phyloP scores from a whole-genome alignment of 2,113 vertebrate genomes.

The Phrynosoma blainvillii region DNA sequence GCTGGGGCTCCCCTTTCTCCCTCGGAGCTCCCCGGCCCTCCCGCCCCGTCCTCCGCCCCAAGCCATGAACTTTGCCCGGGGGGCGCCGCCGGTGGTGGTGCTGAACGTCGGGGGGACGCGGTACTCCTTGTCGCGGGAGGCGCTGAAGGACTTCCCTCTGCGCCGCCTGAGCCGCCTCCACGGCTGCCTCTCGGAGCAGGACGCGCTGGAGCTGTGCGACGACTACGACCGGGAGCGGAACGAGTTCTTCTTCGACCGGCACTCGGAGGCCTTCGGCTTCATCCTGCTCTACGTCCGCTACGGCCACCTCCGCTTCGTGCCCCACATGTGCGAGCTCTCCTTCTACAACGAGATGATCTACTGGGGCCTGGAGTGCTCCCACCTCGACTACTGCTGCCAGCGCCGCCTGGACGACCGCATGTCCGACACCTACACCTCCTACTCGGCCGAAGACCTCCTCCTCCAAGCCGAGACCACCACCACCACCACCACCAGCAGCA shows the following conservation, averaged over 20 bases:
- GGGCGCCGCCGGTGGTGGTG: slow-evolving; percentile 86
- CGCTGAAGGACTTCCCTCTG: slow-evolving; percentile 96
- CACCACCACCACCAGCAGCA: slow-evolving; percentile 50
- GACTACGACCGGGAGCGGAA: slow-evolving; percentile 97
- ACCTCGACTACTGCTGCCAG: slow-evolving; percentile 97
- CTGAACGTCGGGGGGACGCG: slow-evolving; percentile 96
- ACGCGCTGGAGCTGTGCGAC: slow-evolving; percentile 97
- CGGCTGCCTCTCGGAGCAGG: slow-evolving; percentile 93
- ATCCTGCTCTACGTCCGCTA: slow-evolving; percentile 97
- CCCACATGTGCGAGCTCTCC: slow-evolving; percentile 96
- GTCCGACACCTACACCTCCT: slow-evolving; percentile 89
- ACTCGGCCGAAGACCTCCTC: slow-evolving; percentile 77
- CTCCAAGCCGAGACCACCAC: slow-evolving; percentile 67
- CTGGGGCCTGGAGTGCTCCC: slow-evolving; percentile 95
- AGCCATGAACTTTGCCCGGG: not conserved
- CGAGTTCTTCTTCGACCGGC: slow-evolving; percentile 98
- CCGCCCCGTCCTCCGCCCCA: not conserved
- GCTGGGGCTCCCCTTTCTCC: no score
- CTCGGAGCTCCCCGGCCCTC: not conserved
- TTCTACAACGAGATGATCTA: slow-evolving; percentile 99
- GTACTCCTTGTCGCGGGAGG: slow-evolving; percentile 93
- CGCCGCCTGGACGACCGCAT: slow-evolving; percentile 96
- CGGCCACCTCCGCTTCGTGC: slow-evolving; percentile 94
- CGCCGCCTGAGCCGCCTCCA: slow-evolving; percentile 93
- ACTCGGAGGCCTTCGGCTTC: slow-evolving; percentile 96